Conservation (phyloP, 2,888 invertebrate genomes). For the Nomada lathburiana region DNA sequence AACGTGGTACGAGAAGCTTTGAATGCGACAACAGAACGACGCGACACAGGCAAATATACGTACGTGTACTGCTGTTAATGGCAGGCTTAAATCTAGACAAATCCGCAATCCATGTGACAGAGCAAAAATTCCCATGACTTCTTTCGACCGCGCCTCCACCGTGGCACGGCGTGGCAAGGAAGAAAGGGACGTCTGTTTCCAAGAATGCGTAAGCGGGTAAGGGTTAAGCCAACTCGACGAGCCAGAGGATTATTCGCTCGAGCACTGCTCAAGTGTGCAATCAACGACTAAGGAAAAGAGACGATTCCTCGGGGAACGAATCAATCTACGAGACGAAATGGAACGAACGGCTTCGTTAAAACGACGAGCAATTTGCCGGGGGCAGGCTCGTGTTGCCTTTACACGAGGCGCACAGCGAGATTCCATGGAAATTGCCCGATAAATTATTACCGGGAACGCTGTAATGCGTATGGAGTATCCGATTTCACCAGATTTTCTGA, state of each 20-base stretch:
- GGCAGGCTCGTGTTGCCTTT: constrained; percentile 54
- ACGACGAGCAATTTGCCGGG: constrained; percentile 60
- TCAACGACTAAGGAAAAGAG: constrained; percentile 39
- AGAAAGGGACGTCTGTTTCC: constrained; percentile 7
- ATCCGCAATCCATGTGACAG: constrained; percentile 1
- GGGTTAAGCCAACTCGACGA: constrained; percentile 1
- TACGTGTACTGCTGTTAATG: constrained; percentile 26
- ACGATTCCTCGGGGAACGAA: constrained; percentile 68
- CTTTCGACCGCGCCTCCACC: neutral
- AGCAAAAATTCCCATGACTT: constrained; percentile 11
- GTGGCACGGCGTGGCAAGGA: neutral
- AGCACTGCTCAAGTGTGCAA: constrained; percentile 24
- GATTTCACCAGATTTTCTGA: constrained; percentile 52
- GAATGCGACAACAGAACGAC: constrained; percentile 6
- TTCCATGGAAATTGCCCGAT: constrained; percentile 60
- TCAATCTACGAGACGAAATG: constrained; percentile 67
- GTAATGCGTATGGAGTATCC: constrained; percentile 29
- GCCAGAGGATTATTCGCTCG: constrained; percentile 6
- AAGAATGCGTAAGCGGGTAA: constrained; percentile 8
- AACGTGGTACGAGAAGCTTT: neutral
- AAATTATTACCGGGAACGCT: constrained; percentile 47
- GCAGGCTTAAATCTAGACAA: neutral
- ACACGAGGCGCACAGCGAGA: constrained; percentile 49
- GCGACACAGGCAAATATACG: constrained; percentile 15
- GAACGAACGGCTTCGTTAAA: constrained; percentile 67